Evolutionary conservation across 2,888 invertebrate genomes (phyloP), one percentile per base, ranked within the genome.

Genomic region (Aphidius colemani): DNA sequence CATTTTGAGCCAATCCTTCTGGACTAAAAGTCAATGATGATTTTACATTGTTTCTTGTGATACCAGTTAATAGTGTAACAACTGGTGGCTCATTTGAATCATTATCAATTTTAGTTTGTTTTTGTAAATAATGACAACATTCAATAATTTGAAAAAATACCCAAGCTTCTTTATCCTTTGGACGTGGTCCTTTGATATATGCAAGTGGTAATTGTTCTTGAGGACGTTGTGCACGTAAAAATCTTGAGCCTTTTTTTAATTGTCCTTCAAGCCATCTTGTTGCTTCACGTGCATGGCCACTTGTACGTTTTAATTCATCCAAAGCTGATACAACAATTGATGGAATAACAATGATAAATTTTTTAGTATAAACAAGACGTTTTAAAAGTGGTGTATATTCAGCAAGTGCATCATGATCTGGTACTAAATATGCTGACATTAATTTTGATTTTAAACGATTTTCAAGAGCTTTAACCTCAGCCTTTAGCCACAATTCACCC

Each of bases 211-310:
- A 85, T 40, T 89, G 87, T 82, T 97, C 96, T 66, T 92, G 91
- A 13, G 91, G 89, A 30, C 94, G 88, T 83, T 96, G 96, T 0
- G 95, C 91, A 70, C 95, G 87, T 74, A 96, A 86, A 80, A 91
- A 95, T 69, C 95, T 87, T 73, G 94, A 95, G 9, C 96, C 96
- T 68, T 90, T 89, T 71, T 90, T 89, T 69, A 96, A 89, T 78
- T 96, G 95, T 46, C 88, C 85, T 83, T 96, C 96, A 69, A 97
- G 84, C 96, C 96, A 97, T 70, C 96, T 91, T 66, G 96, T 96
- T 5, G 94, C 95, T 79, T 96, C 95, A 59, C 96, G 88, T 0
- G 95, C 96, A 68, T 90, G 88, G 69, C 89, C 88, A 74, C 91
- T 91, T 70, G 91, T 91, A 66, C 93, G 91, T 84, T 97, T 96